phyloP scores from a whole-genome alignment of 2,888 invertebrate species.

The Tipula lateralis region DNA sequence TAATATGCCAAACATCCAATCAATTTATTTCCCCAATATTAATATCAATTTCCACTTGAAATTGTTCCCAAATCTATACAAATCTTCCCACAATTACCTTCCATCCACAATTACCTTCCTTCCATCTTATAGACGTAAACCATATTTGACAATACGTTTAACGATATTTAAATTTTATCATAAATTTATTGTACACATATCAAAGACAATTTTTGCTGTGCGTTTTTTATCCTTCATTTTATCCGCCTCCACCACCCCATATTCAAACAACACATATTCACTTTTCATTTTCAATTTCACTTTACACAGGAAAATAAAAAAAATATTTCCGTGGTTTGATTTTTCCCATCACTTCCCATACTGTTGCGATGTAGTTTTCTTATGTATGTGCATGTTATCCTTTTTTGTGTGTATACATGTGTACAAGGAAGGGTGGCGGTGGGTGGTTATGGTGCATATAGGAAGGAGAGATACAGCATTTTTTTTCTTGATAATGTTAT shows the following conservation, averaged over 20 bases:
- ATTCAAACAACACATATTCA: no score
- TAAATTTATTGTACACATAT: not conserved
- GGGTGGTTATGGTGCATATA: not conserved
- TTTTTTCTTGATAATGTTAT: not conserved
- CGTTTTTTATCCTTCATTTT: not conserved
- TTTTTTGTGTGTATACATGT: not conserved
- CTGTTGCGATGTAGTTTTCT: not conserved
- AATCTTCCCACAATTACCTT: not conserved
- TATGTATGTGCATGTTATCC: not conserved
- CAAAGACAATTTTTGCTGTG: not conserved
- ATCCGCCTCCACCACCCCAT: not conserved
- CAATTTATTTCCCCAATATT: not conserved
- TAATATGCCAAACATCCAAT: not conserved
- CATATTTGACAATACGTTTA: not conserved
- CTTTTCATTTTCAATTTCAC: slow-evolving; percentile 11
- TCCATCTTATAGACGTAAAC: not conserved
- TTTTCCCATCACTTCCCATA: not conserved
- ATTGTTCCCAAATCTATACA: not conserved
- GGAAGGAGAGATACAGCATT: not conserved
- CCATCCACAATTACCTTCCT: not conserved
- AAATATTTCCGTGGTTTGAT: slow-evolving; percentile 14
- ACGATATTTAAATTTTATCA: slow-evolving; percentile 19
- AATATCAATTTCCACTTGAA: not conserved
- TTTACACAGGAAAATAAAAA: not conserved
- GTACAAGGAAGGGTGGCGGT: not conserved